phyloP scores from a whole-genome alignment of 2,113 vertebrate genomes.

The Mustelus asterias region DNA sequence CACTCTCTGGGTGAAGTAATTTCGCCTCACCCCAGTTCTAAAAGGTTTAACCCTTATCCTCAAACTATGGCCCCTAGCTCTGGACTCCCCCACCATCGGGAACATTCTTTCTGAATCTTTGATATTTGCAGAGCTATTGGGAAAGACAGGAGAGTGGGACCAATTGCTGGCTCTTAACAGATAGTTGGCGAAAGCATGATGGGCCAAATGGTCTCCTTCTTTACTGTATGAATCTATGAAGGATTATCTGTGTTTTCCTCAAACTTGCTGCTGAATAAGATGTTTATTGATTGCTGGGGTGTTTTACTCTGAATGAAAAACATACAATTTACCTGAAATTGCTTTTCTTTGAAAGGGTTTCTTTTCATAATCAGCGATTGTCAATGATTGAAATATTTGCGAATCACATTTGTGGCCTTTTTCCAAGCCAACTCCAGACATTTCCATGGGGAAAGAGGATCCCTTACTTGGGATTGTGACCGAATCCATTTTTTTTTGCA shows the following conservation, averaged over 20 bases:
- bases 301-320: neutral
- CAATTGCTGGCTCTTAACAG: neutral
- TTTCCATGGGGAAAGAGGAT: neutral
- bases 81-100: too few species aligned
- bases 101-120: too few species aligned
- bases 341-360: too few species aligned
- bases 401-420: neutral
- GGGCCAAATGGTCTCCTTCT: neutral
- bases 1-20: too few species aligned
- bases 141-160: neutral
- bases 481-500: conserved; percentile 44
- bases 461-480: neutral
- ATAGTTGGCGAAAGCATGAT: neutral
- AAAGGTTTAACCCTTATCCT: too few species aligned
- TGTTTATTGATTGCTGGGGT: neutral
- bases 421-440: neutral
- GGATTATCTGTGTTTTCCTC: neutral
- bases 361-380: neutral
- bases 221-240: too few species aligned
- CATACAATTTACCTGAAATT: neutral
- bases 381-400: neutral
- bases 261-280: neutral
- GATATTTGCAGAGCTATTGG: neutral
- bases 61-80: too few species aligned
- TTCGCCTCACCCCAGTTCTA: too few species aligned